Conservation (phyloP, 2,113 vertebrate species). For the Oryzias melastigma region DNA sequence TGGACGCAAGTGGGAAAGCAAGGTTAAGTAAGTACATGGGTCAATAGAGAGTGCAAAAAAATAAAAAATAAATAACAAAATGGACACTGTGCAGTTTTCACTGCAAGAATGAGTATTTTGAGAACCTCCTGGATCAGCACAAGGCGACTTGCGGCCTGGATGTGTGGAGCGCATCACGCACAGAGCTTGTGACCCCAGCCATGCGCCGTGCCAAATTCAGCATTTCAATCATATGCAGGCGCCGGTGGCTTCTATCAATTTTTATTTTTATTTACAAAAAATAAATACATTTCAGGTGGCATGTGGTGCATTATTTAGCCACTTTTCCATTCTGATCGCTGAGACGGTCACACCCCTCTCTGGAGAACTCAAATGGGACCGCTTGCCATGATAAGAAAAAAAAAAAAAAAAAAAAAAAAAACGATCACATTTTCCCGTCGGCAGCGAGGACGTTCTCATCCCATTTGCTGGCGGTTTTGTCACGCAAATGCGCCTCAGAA, state of each 20-base stretch:
- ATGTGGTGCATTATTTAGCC: slow-evolving; percentile 69
- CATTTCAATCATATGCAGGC: slow-evolving; percentile 37
- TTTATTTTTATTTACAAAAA: slow-evolving; percentile 3
- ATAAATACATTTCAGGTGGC: slow-evolving; percentile 64
- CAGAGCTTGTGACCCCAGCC: slow-evolving; percentile 14
- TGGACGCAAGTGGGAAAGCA: slow-evolving; percentile 72
- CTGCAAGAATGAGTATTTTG: slow-evolving; percentile 33
- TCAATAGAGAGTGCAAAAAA: slow-evolving; percentile 55
- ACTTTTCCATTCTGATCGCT: slow-evolving; percentile 66
- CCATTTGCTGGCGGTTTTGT: slow-evolving; percentile 31
- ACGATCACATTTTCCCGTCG: slow-evolving; percentile 32
- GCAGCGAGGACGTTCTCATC: slow-evolving; percentile 21
- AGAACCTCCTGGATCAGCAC: slow-evolving; percentile 38
- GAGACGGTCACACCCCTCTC: slow-evolving; percentile 74
- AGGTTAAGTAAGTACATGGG: slow-evolving; percentile 80
- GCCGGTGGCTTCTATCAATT: slow-evolving; percentile 42
- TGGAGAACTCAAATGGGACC: slow-evolving; percentile 62
- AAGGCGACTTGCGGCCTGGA: slow-evolving; percentile 18
- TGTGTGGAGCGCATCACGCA: slow-evolving; percentile 22
- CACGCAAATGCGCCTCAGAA: slow-evolving; percentile 7
- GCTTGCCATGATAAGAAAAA: slow-evolving; percentile 43
- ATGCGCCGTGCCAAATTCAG: slow-evolving; percentile 40
- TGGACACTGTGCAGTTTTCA: slow-evolving; percentile 48
- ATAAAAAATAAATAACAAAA: slow-evolving; percentile 44
- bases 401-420: neutral